Evolutionary conservation across 2,797 vertebrate genomes (phyloP).

Genomic region (Gobio occitaniae): DNA sequence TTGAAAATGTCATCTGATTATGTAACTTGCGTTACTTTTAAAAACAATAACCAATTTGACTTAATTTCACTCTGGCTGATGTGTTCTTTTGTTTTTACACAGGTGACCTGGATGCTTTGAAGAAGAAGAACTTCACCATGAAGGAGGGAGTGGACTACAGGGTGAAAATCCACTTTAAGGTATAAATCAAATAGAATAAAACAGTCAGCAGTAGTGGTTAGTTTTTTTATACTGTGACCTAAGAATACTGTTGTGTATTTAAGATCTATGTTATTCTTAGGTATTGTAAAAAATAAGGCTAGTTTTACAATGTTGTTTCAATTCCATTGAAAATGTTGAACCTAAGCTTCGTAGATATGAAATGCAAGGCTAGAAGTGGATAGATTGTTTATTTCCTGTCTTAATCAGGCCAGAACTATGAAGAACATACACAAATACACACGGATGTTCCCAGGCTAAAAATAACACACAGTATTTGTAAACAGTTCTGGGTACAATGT

Average conservation of each 20-base stretch:
- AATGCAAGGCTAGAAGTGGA: constrained; percentile 11
- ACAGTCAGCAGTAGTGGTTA: not conserved
- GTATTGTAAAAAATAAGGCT: not conserved
- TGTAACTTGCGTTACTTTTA: not conserved
- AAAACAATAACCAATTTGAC: not conserved
- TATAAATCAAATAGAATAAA: constrained; percentile 66
- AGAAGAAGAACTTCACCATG: constrained; percentile 80
- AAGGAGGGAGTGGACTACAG: constrained; percentile 91
- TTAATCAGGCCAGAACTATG: constrained; percentile 5
- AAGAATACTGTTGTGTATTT: not conserved
- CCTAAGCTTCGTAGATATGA: not conserved
- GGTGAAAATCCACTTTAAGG: constrained; percentile 94
- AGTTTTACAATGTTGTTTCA: not conserved
- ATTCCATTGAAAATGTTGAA: not conserved
- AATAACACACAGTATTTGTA: constrained; percentile 43
- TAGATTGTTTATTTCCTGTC: constrained; percentile 34
- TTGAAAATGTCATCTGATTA: not conserved
- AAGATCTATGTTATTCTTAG: not conserved
- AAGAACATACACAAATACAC: constrained; percentile 42
- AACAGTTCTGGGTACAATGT: not conserved
- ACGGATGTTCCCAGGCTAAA: constrained; percentile 58
- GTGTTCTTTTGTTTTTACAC: constrained; percentile 15
- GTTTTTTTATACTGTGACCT: not conserved
- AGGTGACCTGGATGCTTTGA: constrained; percentile 85
- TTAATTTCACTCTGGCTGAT: not conserved